phyloP scores from a whole-genome alignment of 2,888 invertebrate genomes.

The Dasypolia templi region DNA sequence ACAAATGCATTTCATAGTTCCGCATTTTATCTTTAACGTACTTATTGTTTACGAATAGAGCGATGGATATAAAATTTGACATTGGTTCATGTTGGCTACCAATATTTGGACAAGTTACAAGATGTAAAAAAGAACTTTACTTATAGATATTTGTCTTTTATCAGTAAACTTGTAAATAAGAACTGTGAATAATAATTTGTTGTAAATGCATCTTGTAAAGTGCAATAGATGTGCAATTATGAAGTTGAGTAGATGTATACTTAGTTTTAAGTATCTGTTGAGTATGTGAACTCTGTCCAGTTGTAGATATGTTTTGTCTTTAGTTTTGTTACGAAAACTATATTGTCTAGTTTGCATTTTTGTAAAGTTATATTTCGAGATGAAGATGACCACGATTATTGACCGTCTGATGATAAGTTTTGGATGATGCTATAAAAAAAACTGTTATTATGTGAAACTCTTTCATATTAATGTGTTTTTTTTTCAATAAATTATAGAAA shows the following conservation, averaged over 20 bases:
- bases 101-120: slow-evolving; percentile 24
- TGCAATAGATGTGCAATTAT: slow-evolving; percentile 90
- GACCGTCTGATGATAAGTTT: background rate
- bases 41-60: slow-evolving; percentile 29
- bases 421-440: background rate
- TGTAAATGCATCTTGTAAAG: slow-evolving; percentile 90
- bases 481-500: slow-evolving; percentile 35
- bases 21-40: background rate
- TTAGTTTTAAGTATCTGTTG: slow-evolving; percentile 84
- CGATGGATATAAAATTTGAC: background rate
- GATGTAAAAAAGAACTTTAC: slow-evolving; percentile 47
- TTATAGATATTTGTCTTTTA: slow-evolving; percentile 42
- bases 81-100: slow-evolving; percentile 7
- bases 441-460: background rate
- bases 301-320: slow-evolving; percentile 77
- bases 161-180: slow-evolving; percentile 78
- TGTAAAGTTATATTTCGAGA: slow-evolving; percentile 46
- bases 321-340: slow-evolving; percentile 54
- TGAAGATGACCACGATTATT: slow-evolving; percentile 18
- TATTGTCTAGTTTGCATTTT: slow-evolving; percentile 43
- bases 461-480: slow-evolving; percentile 28
- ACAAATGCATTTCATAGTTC: slow-evolving; percentile 1
- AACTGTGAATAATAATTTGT: slow-evolving; percentile 87
- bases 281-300: slow-evolving; percentile 84
- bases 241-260: slow-evolving; percentile 89